Percentiles rank a stretch among this genome's conserved stretches.
Evolutionary conservation across 1,140 invertebrate species (phyloP).

Genomic region (Orchestia grillus): DNA sequence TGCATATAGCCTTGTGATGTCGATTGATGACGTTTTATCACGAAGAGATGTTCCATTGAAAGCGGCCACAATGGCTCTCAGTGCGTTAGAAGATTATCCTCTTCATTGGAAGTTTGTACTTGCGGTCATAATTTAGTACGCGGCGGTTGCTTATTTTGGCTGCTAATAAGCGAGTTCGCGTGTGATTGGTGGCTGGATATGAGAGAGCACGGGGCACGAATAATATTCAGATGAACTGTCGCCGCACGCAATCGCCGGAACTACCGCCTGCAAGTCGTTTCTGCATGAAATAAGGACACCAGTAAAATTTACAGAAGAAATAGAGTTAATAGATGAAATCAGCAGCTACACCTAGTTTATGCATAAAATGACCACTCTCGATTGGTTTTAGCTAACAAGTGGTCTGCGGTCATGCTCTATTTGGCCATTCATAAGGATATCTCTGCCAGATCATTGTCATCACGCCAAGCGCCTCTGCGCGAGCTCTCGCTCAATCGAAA

Average conservation of each 20-base stretch:
- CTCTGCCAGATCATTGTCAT: constrained; percentile 33
- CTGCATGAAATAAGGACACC: background rate
- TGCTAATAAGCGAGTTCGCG: constrained; percentile 22
- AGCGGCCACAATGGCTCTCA: background rate
- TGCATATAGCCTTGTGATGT: background rate
- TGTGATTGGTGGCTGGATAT: background rate
- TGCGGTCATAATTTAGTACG: constrained; percentile 7
- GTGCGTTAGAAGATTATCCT: constrained; percentile 7
- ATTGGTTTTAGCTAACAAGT: constrained; percentile 21
- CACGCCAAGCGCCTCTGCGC: background rate
- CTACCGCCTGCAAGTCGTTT: background rate
- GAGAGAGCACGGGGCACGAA: background rate
- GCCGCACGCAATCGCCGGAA: background rate
- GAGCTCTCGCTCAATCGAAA: constrained; percentile 3
- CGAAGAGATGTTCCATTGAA: background rate
- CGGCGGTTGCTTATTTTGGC: constrained; percentile 1
- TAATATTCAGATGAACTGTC: constrained; percentile 26
- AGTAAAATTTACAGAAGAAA: background rate
- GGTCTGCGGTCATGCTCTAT: constrained; percentile 48
- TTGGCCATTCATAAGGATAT: constrained; percentile 14
- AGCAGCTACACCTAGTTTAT: background rate
- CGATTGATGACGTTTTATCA: background rate
- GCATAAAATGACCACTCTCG: constrained; percentile 1
- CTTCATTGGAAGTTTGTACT: background rate
- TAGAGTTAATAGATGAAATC: constrained; percentile 5